A percentile compares a stretch with the other conserved stretches of the same genome.
phyloP scores from a whole-genome alignment of 1,140 invertebrate species.

The Tyrophagus putrescentiae region DNA sequence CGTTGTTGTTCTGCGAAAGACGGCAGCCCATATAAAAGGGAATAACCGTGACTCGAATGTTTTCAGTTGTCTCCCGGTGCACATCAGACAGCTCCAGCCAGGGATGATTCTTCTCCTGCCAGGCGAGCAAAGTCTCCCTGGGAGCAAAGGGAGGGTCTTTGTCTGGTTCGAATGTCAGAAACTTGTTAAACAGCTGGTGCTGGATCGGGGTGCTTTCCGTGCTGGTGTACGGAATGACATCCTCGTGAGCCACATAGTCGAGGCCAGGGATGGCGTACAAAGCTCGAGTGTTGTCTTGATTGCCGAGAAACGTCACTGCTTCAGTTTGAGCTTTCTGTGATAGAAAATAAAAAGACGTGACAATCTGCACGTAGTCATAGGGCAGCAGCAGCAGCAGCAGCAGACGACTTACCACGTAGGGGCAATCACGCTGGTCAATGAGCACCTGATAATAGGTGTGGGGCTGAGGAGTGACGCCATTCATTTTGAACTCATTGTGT shows the following conservation, averaged over 20 bases:
- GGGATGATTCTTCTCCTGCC: conserved; percentile 94
- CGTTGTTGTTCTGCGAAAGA: conserved; percentile 63
- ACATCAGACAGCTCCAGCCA: conserved; percentile 92
- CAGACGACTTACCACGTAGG: conserved; percentile 63
- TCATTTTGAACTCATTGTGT: not conserved
- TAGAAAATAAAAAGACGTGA: conserved; percentile 19
- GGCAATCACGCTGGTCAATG: conserved; percentile 88
- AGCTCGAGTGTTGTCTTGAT: conserved; percentile 72
- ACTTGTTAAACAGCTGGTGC: conserved; percentile 92
- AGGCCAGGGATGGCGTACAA: conserved; percentile 76
- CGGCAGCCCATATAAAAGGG: conserved; percentile 93
- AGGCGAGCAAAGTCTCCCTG: conserved; percentile 74
- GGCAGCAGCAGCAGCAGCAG: conserved; percentile 2
- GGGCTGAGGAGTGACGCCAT: conserved; percentile 52
- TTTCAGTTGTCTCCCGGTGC: conserved; percentile 92
- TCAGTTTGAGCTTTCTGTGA: conserved; percentile 79
- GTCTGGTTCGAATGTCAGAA: conserved; percentile 60
- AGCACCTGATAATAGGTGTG: conserved; percentile 94
- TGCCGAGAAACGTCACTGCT: conserved; percentile 90
- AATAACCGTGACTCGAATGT: conserved; percentile 85
- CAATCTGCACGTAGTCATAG: not conserved
- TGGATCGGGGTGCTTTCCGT: conserved; percentile 44
- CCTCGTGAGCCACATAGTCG: conserved; percentile 92
- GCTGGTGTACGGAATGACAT: conserved; percentile 41
- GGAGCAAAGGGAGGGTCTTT: conserved; percentile 66